These are phyloP conservation scores for Deroplatys truncata DNA, from an alignment of 2,888 invertebrate genomes.

Conservation along the genomic window DNA sequence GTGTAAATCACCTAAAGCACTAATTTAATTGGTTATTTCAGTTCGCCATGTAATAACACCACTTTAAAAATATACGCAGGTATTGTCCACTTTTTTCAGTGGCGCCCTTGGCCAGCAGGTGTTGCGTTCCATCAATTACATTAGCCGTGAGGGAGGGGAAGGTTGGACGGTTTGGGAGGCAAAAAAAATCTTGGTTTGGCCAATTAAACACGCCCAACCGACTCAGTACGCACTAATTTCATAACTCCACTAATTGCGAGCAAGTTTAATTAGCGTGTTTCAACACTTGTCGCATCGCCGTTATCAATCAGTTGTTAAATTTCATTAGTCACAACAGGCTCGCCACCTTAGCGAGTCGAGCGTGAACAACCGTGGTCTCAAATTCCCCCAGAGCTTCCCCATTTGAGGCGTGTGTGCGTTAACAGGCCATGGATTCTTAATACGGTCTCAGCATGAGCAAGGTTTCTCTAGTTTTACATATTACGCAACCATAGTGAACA, in stretches of 20 bases:
- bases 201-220: conserved; percentile 2
- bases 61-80: neutral
- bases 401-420: too few relatives aligned
- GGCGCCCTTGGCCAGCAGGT: neutral
- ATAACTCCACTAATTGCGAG: conserved; percentile 9
- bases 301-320: conserved; percentile 15
- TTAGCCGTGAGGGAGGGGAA: neutral
- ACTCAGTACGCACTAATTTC: conserved; percentile 1
- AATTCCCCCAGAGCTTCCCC: neutral
- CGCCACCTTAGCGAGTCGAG: neutral
- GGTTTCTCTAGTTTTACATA: too few relatives aligned
- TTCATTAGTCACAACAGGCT: conserved; percentile 1
- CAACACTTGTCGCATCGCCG: conserved; percentile 10
- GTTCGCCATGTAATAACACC: neutral
- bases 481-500: too few relatives aligned
- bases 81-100: neutral
- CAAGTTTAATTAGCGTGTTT: conserved; percentile 3
- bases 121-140: neutral
- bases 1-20: neutral
- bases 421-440: too few relatives aligned
- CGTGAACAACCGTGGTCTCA: neutral
- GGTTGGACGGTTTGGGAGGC: neutral
- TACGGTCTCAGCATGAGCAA: too few relatives aligned
- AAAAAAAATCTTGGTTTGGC: neutral
- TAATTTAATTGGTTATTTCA: neutral